phyloP scores from a whole-genome alignment of 1,140 invertebrate genomes.

The Pachyrhynchus sulphureomaculatus region DNA sequence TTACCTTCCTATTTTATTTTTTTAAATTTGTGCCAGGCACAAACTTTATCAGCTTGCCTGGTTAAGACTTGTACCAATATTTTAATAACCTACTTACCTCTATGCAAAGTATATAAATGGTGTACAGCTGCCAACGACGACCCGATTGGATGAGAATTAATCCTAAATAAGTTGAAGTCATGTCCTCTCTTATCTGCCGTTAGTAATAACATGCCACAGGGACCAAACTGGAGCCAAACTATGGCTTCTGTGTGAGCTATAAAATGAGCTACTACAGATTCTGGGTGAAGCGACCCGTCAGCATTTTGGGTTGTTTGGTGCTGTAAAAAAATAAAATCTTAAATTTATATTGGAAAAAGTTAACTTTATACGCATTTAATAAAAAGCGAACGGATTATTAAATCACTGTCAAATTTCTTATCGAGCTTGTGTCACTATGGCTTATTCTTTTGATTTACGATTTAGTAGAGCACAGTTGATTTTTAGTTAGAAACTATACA shows the following conservation, averaged over 20 bases:
- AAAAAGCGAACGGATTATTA: too few species aligned
- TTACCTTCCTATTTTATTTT: too few species aligned
- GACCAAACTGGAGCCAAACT: constrained; percentile 88
- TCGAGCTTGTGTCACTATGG: neutral
- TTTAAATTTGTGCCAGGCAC: too few species aligned
- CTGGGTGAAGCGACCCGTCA: constrained; percentile 53
- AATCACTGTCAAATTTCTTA: too few species aligned
- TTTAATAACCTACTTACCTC: constrained; percentile 55
- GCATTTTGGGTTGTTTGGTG: constrained; percentile 24
- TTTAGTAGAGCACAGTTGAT: too few species aligned
- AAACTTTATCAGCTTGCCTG: too few species aligned
- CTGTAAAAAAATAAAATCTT: constrained; percentile 28
- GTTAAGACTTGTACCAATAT: too few species aligned
- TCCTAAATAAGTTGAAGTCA: constrained; percentile 93
- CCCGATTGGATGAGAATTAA: constrained; percentile 89
- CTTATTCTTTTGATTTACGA: too few species aligned
- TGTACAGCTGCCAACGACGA: constrained; percentile 88
- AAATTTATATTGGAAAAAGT: too few species aligned
- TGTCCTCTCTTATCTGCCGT: constrained; percentile 93
- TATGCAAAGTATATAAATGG: constrained; percentile 92
- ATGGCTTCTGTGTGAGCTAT: constrained; percentile 90
- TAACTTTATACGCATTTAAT: too few species aligned
- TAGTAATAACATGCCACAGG: constrained; percentile 86
- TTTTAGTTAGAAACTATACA: too few species aligned
- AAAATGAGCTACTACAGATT: constrained; percentile 90